A percentile compares a stretch with the other conserved stretches of the same genome.
Conservation (phyloP, 37 sponge, comb jelly and placozoan species). For the Mnemiopsis leidyi region DNA sequence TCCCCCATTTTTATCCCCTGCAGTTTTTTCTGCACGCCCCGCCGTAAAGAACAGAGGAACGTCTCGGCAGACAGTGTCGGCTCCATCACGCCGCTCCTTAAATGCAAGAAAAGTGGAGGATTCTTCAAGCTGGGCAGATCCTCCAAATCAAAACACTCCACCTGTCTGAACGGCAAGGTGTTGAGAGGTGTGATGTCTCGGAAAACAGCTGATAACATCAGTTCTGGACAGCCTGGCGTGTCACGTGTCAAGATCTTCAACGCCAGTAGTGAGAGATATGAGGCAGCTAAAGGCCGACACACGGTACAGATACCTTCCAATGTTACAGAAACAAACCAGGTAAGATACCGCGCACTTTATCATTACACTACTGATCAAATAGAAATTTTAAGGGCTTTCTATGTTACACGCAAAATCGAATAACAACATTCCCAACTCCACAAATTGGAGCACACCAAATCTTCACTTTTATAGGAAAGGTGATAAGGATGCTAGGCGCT, state of each 20-base stretch:
- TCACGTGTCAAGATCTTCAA: constrained; percentile 42
- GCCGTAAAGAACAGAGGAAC: constrained; percentile 52
- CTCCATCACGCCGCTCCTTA: constrained; percentile 30
- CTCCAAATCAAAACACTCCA: not conserved
- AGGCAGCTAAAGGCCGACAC: constrained; percentile 37
- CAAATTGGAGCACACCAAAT: no score
- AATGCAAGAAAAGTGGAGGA: constrained; percentile 32
- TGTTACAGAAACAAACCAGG: not conserved
- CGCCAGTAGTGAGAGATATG: constrained; percentile 19
- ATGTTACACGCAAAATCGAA: no score
- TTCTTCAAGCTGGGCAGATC: not conserved
- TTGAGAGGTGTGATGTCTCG: constrained; percentile 10
- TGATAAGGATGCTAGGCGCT: no score
- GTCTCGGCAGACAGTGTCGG: constrained; percentile 57
- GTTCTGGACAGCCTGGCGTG: not conserved
- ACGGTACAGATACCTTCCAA: constrained; percentile 4
- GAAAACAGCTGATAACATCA: constrained; percentile 47
- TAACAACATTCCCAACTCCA: no score
- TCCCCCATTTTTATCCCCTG: not conserved
- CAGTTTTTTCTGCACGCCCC: constrained; percentile 64
- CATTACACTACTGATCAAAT: no score
- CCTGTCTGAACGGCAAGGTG: constrained; percentile 48
- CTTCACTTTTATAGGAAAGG: no score
- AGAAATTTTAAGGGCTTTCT: no score
- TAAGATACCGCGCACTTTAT: no score